These are phyloP conservation scores for Acanthornis magna DNA, from an alignment of 2,797 vertebrate species.

Conservation along the genomic window DNA sequence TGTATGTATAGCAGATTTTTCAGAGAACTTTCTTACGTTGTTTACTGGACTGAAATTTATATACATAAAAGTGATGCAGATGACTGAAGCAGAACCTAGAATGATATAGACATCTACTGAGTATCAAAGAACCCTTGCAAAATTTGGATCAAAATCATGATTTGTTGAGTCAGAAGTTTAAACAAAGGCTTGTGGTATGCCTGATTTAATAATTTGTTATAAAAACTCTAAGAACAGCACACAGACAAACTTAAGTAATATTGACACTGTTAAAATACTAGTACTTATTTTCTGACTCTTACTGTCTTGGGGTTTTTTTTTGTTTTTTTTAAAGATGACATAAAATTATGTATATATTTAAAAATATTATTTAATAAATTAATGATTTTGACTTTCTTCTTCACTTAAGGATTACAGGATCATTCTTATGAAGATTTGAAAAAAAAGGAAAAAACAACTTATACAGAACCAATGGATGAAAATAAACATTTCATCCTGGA, in stretches of 20 bases:
- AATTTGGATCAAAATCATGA: background rate
- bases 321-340: background rate
- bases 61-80: background rate
- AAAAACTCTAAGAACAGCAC: background rate
- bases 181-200: background rate
- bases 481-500: background rate
- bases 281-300: background rate
- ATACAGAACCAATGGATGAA: background rate
- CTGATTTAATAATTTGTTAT: background rate
- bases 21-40: background rate
- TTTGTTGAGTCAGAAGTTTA: background rate
- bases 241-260: background rate
- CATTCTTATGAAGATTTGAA: background rate
- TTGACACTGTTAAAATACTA: background rate
- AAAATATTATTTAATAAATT: background rate
- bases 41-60: background rate
- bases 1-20: background rate
- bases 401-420: background rate
- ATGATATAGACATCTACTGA: background rate
- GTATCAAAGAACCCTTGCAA: background rate
- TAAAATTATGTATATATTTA: background rate
- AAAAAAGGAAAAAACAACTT: background rate
- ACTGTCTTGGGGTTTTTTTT: too few relatives aligned
- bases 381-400: background rate
- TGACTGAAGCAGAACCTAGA: background rate